Evolutionary conservation across 2,888 invertebrate genomes (phyloP), one percentile per base, ranked within the genome.

Genomic region (Caenorhabditis uteleia): DNA sequence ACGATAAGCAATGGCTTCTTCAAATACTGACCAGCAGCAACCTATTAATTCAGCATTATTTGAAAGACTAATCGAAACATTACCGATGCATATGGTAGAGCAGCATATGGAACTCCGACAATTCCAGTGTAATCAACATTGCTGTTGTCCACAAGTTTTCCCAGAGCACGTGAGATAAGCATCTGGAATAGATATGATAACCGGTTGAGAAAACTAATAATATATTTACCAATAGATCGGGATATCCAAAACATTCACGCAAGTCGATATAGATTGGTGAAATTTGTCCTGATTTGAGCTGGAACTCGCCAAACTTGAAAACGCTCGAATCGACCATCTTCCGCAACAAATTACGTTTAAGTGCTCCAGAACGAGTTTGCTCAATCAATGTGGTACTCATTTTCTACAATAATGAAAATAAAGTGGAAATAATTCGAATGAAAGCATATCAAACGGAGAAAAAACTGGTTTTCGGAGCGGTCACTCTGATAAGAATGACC

Each of bases 231-330:
- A 97, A 88, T 57, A 95, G 85, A 80, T 89, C 88, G 0, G 95
- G 95, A 83, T 91, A 89, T 57, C 94, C 92, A 46, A 97, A 90
- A 74, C 97, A 90, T 46, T 92, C 90, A 76, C 97, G 88, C 59
- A 98, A 87, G 86, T 98, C 97, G 84, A 95, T 91, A 85, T 98
- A 98, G 51, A 95, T 89, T 0, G 95, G 95, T 10, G 95, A 93
- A 84, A 89, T 88, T 36, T 93, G 87, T 2, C 97, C 97, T 79
- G 91, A 89, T 88, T 98, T 98, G 60, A 95, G 90, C 70, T 88
- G 89, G 84, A 91, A 97, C 71, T 91, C 89, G 0, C 97, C 98
- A 85, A 98, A 94, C 84, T 95, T 95, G 3, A 98, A 88, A 2
- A 92, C 95, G 18, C 39, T 45, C 14, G 62, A 50, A n/a, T 50